Base-by-base conservation (phyloP, 1,140 invertebrate genomes). In the Zaprionus gabonicus region DNA sequence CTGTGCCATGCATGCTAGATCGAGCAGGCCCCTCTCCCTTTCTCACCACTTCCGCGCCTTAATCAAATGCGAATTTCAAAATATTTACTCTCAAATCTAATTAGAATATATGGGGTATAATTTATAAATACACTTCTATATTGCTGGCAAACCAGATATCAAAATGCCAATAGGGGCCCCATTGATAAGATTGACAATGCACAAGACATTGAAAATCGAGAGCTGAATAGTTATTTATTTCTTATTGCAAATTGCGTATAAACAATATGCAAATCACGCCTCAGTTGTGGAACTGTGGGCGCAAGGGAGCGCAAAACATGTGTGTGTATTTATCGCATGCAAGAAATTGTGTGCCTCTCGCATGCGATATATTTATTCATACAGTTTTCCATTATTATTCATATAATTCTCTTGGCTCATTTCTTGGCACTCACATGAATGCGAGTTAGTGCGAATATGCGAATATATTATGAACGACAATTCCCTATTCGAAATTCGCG, bases 11-110 rank as follows among this genome's bases (percentile, higher is more conserved):
- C 41, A 46, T 46, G 41, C n/a, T 10, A 46, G n/a, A 46, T 3
- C 41, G 7, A 9, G 41, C n/a, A 17, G 7, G 41, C 41, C 7
- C 2, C n/a, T 41, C 2, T n/a, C 3, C 41, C n/a, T n/a, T 9
- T n/a, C 41, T 9, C 2, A 0, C n/a, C 2, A 0, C n/a, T 9
- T n/a, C 7, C 7, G n/a, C 7, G 6, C 20, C 59, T 49, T 65
- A 76, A 69, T 87, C 73, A 59, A 83, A 72, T 74, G 58, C 64
- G 67, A 71, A 63, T 70, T 67, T 67, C 55, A 36, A 76, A 84
- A 62, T 88, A 84, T 88, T 80, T 87, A 65, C 57, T 58, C 69
- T 67, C 62, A 57, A 76, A 70, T 56, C 65, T 71, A 88, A 81
- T 90, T 84, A 88, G 71, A 88, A 87, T 86, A 88, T 68, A 25